These are phyloP conservation scores for Thera britannica DNA, from an alignment of 2,888 invertebrate species.

Conservation along the genomic window DNA sequence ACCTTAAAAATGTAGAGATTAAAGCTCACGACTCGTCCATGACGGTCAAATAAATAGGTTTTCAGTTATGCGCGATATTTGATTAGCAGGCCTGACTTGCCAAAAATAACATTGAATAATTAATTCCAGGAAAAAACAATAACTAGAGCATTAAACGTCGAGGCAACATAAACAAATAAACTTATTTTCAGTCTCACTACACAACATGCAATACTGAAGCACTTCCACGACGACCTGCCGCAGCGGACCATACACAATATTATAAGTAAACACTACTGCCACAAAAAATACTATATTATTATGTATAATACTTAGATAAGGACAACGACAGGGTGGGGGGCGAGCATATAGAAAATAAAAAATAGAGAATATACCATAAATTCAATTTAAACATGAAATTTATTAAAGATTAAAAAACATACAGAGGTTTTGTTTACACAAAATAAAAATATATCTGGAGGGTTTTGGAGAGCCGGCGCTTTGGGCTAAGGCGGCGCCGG, in stretches of 20 bases:
- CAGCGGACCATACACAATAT: slow-evolving; percentile 66
- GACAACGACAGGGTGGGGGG: slow-evolving; percentile 67
- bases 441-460: slow-evolving; percentile 84
- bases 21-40: slow-evolving; percentile 58
- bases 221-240: slow-evolving; percentile 72
- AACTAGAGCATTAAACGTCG: slow-evolving; percentile 67
- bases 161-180: slow-evolving; percentile 81
- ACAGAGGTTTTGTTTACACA: slow-evolving; percentile 82
- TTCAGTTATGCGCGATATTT: slow-evolving; percentile 54
- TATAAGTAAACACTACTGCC: slow-evolving; percentile 78
- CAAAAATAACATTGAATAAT: slow-evolving; percentile 68
- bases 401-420: slow-evolving; percentile 84
- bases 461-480: slow-evolving; percentile 57
- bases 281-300: slow-evolving; percentile 76
- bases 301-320: slow-evolving; percentile 74
- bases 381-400: slow-evolving; percentile 84
- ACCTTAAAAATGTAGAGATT: slow-evolving; percentile 63
- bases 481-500: slow-evolving; percentile 56
- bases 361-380: slow-evolving; percentile 84
- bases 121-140: slow-evolving; percentile 67
- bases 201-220: slow-evolving; percentile 80
- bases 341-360: slow-evolving; percentile 76
- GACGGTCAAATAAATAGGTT: slow-evolving; percentile 50
- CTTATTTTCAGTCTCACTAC: slow-evolving; percentile 72
- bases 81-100: slow-evolving; percentile 66